Evolutionary conservation across 1,140 invertebrate species (phyloP).

Genomic region (Amphibalanus amphitrite): DNA sequence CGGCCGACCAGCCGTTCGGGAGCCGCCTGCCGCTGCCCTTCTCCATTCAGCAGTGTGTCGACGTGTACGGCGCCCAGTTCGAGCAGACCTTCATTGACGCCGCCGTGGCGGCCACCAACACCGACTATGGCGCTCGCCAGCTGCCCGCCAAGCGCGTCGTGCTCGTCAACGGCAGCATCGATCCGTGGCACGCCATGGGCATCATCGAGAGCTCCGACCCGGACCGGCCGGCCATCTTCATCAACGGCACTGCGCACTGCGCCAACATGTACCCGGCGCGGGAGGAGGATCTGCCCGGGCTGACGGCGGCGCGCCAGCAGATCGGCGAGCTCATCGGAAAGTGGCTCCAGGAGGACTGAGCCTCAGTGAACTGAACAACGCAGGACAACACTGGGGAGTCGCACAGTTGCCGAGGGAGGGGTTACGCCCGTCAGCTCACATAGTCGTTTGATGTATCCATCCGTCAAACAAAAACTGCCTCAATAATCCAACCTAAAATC

Average conservation of each 20-base stretch:
- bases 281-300: constrained; percentile 42
- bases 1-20: constrained; percentile 52
- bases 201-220: constrained; percentile 23
- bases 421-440: too few relatives aligned
- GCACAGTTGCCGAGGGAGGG: too few relatives aligned
- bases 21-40: constrained; percentile 56
- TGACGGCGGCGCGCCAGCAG: constrained; percentile 36
- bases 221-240: constrained; percentile 25
- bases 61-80: constrained; percentile 47
- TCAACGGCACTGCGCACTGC: constrained; percentile 45
- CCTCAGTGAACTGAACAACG: too few relatives aligned
- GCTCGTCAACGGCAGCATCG: constrained; percentile 75
- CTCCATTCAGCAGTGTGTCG: constrained; percentile 59
- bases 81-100: constrained; percentile 25
- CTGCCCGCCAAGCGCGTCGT: constrained; percentile 55
- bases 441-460: too few relatives aligned
- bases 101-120: constrained; percentile 37
- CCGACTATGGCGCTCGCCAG: constrained; percentile 36
- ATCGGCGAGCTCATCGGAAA: constrained; percentile 8
- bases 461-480: too few relatives aligned
- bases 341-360: too few relatives aligned
- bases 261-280: too few relatives aligned
- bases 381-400: too few relatives aligned
- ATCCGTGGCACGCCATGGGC: constrained; percentile 79
- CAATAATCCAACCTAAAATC: too few relatives aligned